phyloP scores from a whole-genome alignment of 2,888 invertebrate species.

The Tipula helvola region DNA sequence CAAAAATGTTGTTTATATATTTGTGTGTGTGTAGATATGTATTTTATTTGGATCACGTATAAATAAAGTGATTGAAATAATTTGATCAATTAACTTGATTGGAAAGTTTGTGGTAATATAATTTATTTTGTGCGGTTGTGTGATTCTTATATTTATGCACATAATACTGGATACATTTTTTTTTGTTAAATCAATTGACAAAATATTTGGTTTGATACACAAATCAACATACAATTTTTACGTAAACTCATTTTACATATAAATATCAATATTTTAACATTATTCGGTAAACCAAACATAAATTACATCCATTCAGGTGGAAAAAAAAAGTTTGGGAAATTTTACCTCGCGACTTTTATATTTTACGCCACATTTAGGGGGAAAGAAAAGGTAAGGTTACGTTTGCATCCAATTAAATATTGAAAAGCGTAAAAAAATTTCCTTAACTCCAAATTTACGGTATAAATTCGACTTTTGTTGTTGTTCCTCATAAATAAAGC shows the following conservation, averaged over 20 bases:
- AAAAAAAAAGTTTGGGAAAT: background rate
- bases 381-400: background rate
- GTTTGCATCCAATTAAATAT: background rate
- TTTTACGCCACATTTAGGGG: no score
- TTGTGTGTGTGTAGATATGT: background rate
- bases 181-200: background rate
- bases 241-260: background rate
- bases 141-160: background rate
- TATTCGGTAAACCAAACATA: background rate
- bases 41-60: background rate
- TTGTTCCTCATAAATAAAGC: background rate
- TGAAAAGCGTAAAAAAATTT: background rate
- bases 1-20: background rate
- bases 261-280: no score
- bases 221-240: background rate
- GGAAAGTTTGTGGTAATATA: background rate
- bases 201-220: background rate
- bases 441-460: background rate
- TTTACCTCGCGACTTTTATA: background rate
- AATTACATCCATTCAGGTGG: background rate
- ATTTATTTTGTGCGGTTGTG: background rate
- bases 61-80: background rate
- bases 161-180: background rate
- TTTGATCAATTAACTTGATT: conserved; percentile 4
- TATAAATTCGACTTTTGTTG: background rate